phyloP scores from a whole-genome alignment of 2,797 vertebrate species.

The Phaenicophaeus curvirostris region DNA sequence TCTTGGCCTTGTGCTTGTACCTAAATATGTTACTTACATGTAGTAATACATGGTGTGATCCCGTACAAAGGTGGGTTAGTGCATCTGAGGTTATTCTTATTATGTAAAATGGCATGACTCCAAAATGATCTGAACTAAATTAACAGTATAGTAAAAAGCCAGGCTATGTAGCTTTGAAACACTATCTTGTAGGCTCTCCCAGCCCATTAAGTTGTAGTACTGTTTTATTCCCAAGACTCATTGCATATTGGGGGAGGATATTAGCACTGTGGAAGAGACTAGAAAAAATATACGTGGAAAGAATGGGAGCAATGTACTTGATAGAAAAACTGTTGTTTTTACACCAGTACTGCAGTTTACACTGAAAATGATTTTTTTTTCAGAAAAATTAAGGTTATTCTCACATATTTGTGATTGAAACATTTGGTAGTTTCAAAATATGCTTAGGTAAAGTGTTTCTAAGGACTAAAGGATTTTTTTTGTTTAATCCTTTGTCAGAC shows the following conservation, averaged over 20 bases:
- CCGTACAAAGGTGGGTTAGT: neutral
- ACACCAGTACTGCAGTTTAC: neutral
- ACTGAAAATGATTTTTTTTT: neutral
- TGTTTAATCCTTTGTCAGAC: neutral
- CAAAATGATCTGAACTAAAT: neutral
- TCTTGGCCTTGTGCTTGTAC: neutral
- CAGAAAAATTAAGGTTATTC: neutral
- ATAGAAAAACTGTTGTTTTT: neutral
- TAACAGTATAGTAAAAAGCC: neutral
- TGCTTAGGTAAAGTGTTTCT: neutral
- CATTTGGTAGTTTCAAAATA: neutral
- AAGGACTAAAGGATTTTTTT: neutral
- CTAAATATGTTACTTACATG: neutral
- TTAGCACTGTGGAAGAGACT: neutral
- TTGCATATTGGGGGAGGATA: neutral
- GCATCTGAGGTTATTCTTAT: neutral
- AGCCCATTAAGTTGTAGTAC: neutral
- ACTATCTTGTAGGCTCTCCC: neutral
- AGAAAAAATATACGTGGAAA: neutral
- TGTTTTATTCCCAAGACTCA: neutral
- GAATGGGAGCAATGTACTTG: neutral
- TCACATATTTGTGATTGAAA: neutral
- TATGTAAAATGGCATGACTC: neutral
- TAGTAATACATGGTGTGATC: fast-evolving
- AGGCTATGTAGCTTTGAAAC: neutral